phyloP scores from a whole-genome alignment of 1,140 invertebrate species.

The Cherax quadricarinatus region DNA sequence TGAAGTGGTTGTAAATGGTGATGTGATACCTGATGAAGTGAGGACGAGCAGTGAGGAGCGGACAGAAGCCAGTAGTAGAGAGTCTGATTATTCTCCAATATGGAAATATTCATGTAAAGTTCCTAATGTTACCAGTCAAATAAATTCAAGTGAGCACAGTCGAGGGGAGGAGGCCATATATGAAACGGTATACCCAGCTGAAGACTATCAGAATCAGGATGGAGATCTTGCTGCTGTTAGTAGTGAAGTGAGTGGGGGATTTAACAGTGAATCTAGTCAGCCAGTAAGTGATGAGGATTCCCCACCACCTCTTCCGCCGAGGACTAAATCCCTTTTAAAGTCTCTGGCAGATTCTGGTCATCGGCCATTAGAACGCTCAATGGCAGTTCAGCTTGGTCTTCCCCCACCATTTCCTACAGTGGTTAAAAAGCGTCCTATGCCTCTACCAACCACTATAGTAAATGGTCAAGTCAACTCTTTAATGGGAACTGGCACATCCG shows the following conservation, averaged over 20 bases:
- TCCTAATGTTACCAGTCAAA: slow-evolving; percentile 49
- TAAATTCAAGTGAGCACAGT: slow-evolving; percentile 53
- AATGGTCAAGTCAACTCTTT: slow-evolving; percentile 12
- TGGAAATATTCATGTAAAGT: slow-evolving; percentile 74
- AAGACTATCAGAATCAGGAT: slow-evolving; percentile 59
- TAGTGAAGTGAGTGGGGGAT: slow-evolving; percentile 17
- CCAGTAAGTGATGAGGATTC: slow-evolving; percentile 72
- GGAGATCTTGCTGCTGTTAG: slow-evolving; percentile 17
- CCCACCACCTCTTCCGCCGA: slow-evolving; percentile 77
- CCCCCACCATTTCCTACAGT: slow-evolving; percentile 58
- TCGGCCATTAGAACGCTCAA: slow-evolving; percentile 77
- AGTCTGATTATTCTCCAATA: slow-evolving; percentile 76
- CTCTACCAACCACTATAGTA: slow-evolving; percentile 37
- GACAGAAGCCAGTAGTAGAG: slow-evolving; percentile 38
- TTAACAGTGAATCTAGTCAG: slow-evolving; percentile 38
- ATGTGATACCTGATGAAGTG: slow-evolving; percentile 22
- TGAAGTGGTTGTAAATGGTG: slow-evolving; percentile 52
- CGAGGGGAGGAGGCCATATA: slow-evolving; percentile 75
- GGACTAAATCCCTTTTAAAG: slow-evolving; percentile 73
- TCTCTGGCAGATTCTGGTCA: slow-evolving; percentile 73
- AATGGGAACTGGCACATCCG: slow-evolving; percentile 28
- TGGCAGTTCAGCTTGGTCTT: slow-evolving; percentile 74
- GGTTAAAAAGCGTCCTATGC: slow-evolving; percentile 52
- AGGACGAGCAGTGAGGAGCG: slow-evolving; percentile 32
- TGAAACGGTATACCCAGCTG: slow-evolving; percentile 76